Percentiles rank a stretch among this genome's conserved stretches.
These are phyloP conservation scores for Argyrosomus japonicus DNA, from an alignment of 2,113 vertebrate genomes.

Conservation along the genomic window DNA sequence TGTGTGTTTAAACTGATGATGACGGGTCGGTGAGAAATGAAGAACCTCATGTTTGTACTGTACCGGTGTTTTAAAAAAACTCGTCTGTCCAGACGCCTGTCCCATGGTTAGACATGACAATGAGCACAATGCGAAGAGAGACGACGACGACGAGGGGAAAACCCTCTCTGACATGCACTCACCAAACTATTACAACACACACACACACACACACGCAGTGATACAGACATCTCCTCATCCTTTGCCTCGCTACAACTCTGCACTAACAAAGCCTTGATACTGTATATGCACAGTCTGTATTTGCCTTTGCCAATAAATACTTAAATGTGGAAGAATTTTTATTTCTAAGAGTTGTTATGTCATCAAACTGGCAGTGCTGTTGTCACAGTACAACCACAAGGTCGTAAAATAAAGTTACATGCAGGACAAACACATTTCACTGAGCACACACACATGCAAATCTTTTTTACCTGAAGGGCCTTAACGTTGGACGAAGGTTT, in stretches of 20 bases:
- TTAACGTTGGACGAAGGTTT: conserved; percentile 95
- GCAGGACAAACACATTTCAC: background rate
- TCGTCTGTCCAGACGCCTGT: conserved; percentile 44
- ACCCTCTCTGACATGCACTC: conserved; percentile 38
- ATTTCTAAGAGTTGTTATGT: background rate
- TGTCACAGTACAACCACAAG: background rate
- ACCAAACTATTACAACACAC: conserved; percentile 45
- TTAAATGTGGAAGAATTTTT: conserved; percentile 41
- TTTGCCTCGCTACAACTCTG: conserved; percentile 61
- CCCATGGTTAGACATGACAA: conserved; percentile 75
- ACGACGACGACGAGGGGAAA: conserved; percentile 9
- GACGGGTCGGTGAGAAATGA: background rate
- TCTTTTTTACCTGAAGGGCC: conserved; percentile 93
- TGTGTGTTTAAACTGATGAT: conserved; percentile 10
- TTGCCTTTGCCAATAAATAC: conserved; percentile 76
- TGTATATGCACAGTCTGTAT: conserved; percentile 69
- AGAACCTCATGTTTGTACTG: conserved; percentile 54
- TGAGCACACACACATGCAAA: background rate
- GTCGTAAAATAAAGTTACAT: background rate
- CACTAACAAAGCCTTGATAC: conserved; percentile 63
- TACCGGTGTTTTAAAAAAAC: conserved; percentile 31
- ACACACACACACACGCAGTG: background rate
- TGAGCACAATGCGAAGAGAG: conserved; percentile 66
- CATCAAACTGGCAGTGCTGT: background rate
- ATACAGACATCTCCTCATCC: conserved; percentile 40